Evolutionary conservation across 2,113 vertebrate genomes (phyloP), one percentile per base, ranked within the genome.

Genomic region (Tenrec ecaudatus): DNA sequence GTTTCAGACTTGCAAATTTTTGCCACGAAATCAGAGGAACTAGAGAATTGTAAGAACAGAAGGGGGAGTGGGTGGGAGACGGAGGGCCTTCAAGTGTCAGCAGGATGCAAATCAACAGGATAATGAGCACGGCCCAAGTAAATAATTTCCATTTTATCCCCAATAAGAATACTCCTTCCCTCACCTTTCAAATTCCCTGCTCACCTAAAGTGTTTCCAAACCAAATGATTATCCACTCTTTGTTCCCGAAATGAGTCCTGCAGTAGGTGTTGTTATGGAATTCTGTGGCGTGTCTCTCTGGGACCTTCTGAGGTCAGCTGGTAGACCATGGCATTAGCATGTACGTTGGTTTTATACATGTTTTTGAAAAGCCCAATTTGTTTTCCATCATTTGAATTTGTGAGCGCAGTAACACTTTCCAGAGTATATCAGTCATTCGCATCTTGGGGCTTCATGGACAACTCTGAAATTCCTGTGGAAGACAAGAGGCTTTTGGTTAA

Each of bases 1-100:
- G 93, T 93, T 96, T 97, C 90, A 96, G 95, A 97, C 93, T 96
- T 97, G 96, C 96, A 97, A 95, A 96, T 95, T 93, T 96, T 94
- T 92, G 73, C 94, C 93, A 47, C 0, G 31, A 93, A 97, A 96
- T 95, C 94, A 97, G 96, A 97, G 88, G 82, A 95, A 96, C 95
- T 93, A 92, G 94, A 95, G 83, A 92, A 96, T 95, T 75, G 89
- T 92, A 66, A 93, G 91, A 91, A 95, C 68, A 75, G 90, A 60
- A 86, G 33, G 80, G 47, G 90, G 84, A n/a, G 64, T 47, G 66
- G 82, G 77, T 4, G 79, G 90, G 80, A 88, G 93, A 88, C 95
- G 82, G 96, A 95, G 86, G 88, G 88, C 77, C 94, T 95, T 89
- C 96, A 95, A 95, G 93, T 96, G 95, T 90, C 96, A 94, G 94